Conservation (phyloP, 2,888 invertebrate genomes). For the Lithophane semibrunnea region DNA sequence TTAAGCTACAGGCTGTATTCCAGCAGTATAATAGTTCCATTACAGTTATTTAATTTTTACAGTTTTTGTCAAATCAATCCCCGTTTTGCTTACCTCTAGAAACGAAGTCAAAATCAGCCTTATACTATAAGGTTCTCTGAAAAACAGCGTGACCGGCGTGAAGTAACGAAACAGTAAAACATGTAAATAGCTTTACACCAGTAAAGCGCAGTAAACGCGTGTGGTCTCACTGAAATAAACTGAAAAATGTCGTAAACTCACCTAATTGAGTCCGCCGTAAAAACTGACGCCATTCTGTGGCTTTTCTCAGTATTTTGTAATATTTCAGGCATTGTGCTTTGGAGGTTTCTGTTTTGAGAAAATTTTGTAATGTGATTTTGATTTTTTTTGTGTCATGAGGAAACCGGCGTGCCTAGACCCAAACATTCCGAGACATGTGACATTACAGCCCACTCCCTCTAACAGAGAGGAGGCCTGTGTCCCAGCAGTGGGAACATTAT, state of each 20-base stretch:
- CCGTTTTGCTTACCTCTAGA: too few species aligned
- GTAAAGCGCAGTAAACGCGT: constrained; percentile 43
- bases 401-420: too few species aligned
- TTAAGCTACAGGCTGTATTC: background rate
- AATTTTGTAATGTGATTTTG: too few species aligned
- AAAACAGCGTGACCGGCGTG: constrained; percentile 24
- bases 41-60: background rate
- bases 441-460: too few species aligned
- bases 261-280: constrained; percentile 67
- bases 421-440: too few species aligned
- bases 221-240: constrained; percentile 69
- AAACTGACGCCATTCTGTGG: constrained; percentile 55
- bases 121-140: constrained; percentile 1
- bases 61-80: background rate
- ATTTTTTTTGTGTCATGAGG: too few species aligned
- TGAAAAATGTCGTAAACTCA: constrained; percentile 68
- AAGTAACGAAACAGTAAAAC: constrained; percentile 51
- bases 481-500: too few species aligned
- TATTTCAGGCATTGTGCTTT: constrained; percentile 39
- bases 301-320: constrained; percentile 62
- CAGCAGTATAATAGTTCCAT: too few species aligned
- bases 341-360: constrained; percentile 14
- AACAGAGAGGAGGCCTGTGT: too few species aligned
- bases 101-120: background rate
- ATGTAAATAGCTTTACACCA: constrained; percentile 57